These are phyloP conservation scores for Nycticryphes semicollaris DNA, from an alignment of 2,113 vertebrate species.

Conservation along the genomic window DNA sequence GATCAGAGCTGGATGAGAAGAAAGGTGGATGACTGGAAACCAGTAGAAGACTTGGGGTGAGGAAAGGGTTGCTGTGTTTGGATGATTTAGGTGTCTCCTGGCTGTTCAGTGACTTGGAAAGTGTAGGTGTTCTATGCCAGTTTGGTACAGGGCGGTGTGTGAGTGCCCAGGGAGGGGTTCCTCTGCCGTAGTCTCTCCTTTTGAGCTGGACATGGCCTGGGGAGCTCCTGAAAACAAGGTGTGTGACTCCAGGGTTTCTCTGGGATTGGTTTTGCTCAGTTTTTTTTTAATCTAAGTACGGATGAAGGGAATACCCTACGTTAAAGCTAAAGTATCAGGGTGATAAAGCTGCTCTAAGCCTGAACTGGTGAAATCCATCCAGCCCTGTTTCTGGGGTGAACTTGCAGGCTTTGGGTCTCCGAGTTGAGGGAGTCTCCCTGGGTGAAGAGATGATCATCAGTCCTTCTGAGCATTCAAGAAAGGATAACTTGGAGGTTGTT, in stretches of 20 bases:
- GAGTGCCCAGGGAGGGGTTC: background rate
- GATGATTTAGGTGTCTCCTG: accelerated
- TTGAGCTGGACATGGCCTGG: background rate
- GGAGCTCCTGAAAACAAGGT: background rate
- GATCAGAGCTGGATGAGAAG: background rate
- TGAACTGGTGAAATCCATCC: background rate
- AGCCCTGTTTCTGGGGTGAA: background rate
- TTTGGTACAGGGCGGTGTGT: background rate
- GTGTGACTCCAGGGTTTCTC: background rate
- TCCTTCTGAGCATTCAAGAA: background rate
- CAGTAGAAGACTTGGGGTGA: background rate
- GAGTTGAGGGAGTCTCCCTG: background rate
- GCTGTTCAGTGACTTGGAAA: background rate
- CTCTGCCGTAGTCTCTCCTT: background rate
- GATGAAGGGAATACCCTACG: background rate
- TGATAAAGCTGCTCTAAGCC: background rate
- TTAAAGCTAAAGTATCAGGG: background rate
- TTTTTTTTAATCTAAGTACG: background rate
- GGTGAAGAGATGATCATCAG: background rate
- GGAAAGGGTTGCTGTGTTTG: background rate
- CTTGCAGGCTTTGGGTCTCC: background rate
- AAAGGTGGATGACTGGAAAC: background rate
- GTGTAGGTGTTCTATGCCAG: accelerated
- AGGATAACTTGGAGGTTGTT: background rate
- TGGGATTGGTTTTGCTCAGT: background rate